A percentile compares a stretch with the other conserved stretches of the same genome.
These are phyloP conservation scores for Apis mellifera DNA, from an alignment of 1,140 invertebrate genomes.

Conservation along the genomic window DNA sequence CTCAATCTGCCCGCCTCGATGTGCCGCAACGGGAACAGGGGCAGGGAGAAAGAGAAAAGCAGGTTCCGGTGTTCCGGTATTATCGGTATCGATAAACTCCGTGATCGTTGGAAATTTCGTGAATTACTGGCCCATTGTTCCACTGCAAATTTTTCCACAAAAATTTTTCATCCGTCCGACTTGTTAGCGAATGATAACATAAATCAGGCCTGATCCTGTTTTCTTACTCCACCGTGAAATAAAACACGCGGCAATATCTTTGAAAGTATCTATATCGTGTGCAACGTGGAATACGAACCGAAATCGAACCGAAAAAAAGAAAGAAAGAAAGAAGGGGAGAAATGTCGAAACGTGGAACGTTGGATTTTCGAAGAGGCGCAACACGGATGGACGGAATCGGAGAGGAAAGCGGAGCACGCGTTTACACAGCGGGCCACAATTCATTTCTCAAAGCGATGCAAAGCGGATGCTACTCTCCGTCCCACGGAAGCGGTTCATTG, in stretches of 20 bases:
- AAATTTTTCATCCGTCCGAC: no score
- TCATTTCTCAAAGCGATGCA: conserved; percentile 44
- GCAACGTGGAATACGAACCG: background rate
- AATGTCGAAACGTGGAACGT: background rate
- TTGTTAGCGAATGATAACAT: background rate
- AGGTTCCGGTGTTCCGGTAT: conserved; percentile 39
- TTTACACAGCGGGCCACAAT: conserved; percentile 20
- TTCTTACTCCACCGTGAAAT: background rate
- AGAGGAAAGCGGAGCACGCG: conserved; percentile 43
- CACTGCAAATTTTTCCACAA: background rate
- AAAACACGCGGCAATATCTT: background rate
- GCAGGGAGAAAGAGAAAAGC: background rate
- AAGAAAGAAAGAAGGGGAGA: no score
- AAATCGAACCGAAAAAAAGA: no score
- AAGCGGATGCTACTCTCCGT: conserved; percentile 48
- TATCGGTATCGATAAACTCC: conserved; percentile 23
- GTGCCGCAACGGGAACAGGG: background rate
- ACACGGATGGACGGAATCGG: conserved; percentile 25
- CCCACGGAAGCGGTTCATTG: conserved; percentile 50
- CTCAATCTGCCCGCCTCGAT: conserved; percentile 22
- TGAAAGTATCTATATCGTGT: background rate
- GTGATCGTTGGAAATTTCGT: conserved; percentile 2
- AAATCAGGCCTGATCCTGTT: background rate
- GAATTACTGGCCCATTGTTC: background rate
- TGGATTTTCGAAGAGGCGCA: conserved; percentile 13